Conservation (phyloP, 2,113 vertebrate genomes). For the Balaeniceps rex region DNA sequence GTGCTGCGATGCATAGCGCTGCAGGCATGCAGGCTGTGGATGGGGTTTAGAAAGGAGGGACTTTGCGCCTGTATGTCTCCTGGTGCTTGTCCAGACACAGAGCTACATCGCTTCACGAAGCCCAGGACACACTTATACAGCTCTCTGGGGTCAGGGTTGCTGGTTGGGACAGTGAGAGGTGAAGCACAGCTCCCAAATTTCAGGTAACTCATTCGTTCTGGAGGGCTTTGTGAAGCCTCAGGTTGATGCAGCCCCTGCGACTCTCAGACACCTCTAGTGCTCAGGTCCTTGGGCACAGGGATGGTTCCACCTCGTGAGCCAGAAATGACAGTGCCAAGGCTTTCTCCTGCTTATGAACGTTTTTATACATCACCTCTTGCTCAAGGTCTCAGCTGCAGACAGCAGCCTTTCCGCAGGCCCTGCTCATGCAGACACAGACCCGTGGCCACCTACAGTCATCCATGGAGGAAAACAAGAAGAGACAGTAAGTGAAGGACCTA, state of each 20-base stretch:
- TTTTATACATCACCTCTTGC: background rate
- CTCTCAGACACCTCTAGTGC: background rate
- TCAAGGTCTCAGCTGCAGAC: background rate
- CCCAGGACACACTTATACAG: background rate
- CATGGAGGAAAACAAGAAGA: background rate
- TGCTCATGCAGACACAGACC: rapidly evolving
- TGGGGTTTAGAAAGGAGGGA: background rate
- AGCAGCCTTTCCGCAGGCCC: background rate
- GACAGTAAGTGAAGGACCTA: background rate
- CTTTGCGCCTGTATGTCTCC: background rate
- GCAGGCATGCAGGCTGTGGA: background rate
- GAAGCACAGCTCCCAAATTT: background rate
- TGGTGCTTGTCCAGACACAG: background rate
- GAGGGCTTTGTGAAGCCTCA: rapidly evolving
- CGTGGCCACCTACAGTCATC: background rate
- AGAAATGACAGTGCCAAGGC: background rate
- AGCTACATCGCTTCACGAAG: background rate
- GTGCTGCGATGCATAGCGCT: rapidly evolving
- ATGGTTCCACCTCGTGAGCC: background rate
- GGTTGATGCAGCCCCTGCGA: rapidly evolving
- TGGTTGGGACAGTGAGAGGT: background rate
- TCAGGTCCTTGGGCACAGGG: background rate
- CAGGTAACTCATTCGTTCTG: rapidly evolving
- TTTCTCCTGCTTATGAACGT: background rate
- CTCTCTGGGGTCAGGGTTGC: background rate